Conservation (phyloP, 1,140 invertebrate species). For the Tetragonula clypearis region DNA sequence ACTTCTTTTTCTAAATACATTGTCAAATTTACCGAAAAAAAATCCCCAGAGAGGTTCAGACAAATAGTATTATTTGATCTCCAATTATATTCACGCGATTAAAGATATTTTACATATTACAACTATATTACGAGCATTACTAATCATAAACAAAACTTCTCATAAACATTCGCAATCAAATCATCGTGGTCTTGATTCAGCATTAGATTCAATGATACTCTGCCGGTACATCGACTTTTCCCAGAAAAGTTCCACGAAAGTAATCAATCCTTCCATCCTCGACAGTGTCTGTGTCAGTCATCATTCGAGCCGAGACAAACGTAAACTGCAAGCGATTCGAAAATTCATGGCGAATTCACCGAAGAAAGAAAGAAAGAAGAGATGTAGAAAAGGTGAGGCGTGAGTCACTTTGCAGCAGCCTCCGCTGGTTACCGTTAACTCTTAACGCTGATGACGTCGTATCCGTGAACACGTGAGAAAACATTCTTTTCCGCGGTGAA, state of each 20-base stretch:
- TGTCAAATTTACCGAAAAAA: too few species aligned
- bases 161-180: too few species aligned
- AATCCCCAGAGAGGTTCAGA: too few species aligned
- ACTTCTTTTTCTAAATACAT: too few species aligned
- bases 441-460: slow-evolving; percentile 57
- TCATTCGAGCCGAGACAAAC: not conserved
- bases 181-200: not conserved
- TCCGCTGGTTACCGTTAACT: slow-evolving; percentile 63
- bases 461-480: slow-evolving; percentile 64
- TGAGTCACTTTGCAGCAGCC: slow-evolving; percentile 53
- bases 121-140: not conserved
- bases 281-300: too few species aligned
- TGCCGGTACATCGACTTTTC: not conserved
- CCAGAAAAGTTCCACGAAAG: not conserved
- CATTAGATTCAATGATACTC: not conserved
- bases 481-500: slow-evolving; percentile 37
- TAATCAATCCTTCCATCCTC: not conserved
- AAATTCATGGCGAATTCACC: not conserved
- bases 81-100: not conserved
- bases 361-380: not conserved
- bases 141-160: too few species aligned
- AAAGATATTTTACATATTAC: not conserved
- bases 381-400: not conserved
- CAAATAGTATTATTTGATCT: not conserved
- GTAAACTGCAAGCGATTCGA: not conserved